Evolutionary conservation across 2,113 vertebrate species (phyloP).

Genomic region (Bettongia penicillata): DNA sequence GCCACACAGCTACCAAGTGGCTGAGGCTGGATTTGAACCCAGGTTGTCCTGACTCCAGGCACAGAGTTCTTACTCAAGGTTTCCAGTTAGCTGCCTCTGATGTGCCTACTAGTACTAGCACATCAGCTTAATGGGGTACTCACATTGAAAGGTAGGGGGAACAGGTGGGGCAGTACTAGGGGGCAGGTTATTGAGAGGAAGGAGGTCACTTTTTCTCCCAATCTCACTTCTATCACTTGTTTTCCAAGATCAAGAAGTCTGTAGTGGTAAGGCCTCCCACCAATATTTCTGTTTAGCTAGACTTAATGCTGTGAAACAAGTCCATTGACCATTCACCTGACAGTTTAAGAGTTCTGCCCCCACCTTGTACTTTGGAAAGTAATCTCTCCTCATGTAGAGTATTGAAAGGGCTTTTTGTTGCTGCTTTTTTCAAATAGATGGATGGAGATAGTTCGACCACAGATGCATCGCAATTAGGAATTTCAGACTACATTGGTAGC

Average conservation of each 20-base stretch:
- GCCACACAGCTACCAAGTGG: not conserved
- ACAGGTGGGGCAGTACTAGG: not conserved
- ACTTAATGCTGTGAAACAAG: not conserved
- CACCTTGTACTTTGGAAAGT: slow-evolving; percentile 13
- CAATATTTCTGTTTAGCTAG: slow-evolving; percentile 26
- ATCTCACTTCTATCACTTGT: not conserved
- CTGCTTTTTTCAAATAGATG: slow-evolving; percentile 86
- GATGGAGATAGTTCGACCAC: slow-evolving; percentile 97
- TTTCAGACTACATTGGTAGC: slow-evolving; percentile 95
- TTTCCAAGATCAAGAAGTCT: not conserved
- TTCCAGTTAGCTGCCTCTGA: not conserved
- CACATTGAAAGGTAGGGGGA: no score
- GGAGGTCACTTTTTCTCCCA: not conserved
- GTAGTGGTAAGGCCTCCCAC: not conserved
- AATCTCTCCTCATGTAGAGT: not conserved
- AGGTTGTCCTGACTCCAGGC: not conserved
- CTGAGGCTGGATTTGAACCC: slow-evolving; percentile 27
- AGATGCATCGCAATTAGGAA: slow-evolving; percentile 96
- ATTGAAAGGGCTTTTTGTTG: slow-evolving; percentile 44
- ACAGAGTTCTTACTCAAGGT: not conserved
- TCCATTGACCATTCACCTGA: not conserved
- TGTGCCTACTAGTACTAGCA: not conserved
- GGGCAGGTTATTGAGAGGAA: not conserved
- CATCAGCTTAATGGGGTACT: not conserved
- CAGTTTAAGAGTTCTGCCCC: not conserved